Base-by-base conservation (phyloP, 2,888 invertebrate genomes). In the Tortricodes alternella region DNA sequence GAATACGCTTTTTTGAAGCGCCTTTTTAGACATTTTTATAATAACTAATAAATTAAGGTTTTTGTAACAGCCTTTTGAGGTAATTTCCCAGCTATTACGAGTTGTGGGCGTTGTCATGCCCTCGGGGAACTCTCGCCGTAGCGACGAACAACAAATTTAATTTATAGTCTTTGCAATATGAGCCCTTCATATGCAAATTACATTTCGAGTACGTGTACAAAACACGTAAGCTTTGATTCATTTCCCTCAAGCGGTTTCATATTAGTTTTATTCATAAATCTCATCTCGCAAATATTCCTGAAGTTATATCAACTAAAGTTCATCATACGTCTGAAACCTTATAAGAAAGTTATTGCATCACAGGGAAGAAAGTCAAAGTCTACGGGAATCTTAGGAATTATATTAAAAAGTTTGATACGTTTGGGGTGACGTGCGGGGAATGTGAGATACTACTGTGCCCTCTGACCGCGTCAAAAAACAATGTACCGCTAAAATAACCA, bases 351-450 rank as follows among this genome's bases (percentile, higher is more conserved):
- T 56, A 49, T 44, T 50, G 44, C 43, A 56, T 50, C 56, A 35
- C 39, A 35, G 39, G 53, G 41, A 55, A 50, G 49, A 50, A 50
- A 50, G 49, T 56, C 56, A 44, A 37, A 56, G 41, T 41, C 48
- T 27, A 24, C 34, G 44, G 44, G 49, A 56, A 56, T 56, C 56
- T 56, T 29, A 27, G 29, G 50, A 50, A 56, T 50, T 50, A 32
- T 56, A 50, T 56, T 56, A 50, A 56, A 56, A 56, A 56, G 56
- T 56, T 56, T 44, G 50, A 56, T 56, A 50, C 44, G 50, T 50
- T 44, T 23, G 44, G 29, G 38, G 11, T 27, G 49, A 50, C 44
- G 56, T 38, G 50, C 37, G 16, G 13, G 16, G 37, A 35, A 29
- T 50, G 16, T 16, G 32, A 24, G 34, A 18, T 21, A 16, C 29